phyloP scores from a whole-genome alignment of 1,140 invertebrate species.

The Bombyx mandarina region DNA sequence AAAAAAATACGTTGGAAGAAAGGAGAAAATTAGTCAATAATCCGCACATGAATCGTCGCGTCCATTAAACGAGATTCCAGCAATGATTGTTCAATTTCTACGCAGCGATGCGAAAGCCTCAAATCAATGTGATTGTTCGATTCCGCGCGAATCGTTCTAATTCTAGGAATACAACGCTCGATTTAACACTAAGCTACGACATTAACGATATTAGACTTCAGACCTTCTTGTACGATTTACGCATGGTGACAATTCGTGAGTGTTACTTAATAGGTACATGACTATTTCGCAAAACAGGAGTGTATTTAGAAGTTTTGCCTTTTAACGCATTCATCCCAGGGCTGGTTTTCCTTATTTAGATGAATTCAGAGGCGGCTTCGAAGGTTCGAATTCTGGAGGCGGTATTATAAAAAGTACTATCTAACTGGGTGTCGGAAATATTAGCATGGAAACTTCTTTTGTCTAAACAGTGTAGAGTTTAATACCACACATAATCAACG shows the following conservation, averaged over 20 bases:
- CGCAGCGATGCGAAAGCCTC: slow-evolving; percentile 8
- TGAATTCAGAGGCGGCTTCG: too few relatives aligned
- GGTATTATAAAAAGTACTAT: too few relatives aligned
- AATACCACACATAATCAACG: too few relatives aligned
- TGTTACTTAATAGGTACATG: background rate
- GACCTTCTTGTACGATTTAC: slow-evolving; percentile 8
- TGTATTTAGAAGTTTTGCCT: too few relatives aligned
- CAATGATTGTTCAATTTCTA: slow-evolving; percentile 9
- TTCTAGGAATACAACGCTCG: slow-evolving; percentile 10
- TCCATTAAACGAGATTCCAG: slow-evolving; percentile 1
- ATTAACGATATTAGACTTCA: slow-evolving; percentile 11
- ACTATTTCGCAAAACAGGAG: too few relatives aligned
- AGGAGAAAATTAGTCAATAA: background rate
- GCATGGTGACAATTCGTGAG: slow-evolving; percentile 16
- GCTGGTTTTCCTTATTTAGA: too few relatives aligned
- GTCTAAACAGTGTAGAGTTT: too few relatives aligned
- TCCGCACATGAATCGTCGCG: background rate
- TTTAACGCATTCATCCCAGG: too few relatives aligned
- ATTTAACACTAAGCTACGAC: background rate
- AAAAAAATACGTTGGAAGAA: too few relatives aligned
- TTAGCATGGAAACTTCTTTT: too few relatives aligned
- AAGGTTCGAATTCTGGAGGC: too few relatives aligned
- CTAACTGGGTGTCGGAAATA: too few relatives aligned
- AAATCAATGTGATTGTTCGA: slow-evolving; percentile 11
- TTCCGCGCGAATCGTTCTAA: slow-evolving; percentile 12